phyloP scores from a whole-genome alignment of 2,797 vertebrate genomes.

The Mionectes olivaceus region DNA sequence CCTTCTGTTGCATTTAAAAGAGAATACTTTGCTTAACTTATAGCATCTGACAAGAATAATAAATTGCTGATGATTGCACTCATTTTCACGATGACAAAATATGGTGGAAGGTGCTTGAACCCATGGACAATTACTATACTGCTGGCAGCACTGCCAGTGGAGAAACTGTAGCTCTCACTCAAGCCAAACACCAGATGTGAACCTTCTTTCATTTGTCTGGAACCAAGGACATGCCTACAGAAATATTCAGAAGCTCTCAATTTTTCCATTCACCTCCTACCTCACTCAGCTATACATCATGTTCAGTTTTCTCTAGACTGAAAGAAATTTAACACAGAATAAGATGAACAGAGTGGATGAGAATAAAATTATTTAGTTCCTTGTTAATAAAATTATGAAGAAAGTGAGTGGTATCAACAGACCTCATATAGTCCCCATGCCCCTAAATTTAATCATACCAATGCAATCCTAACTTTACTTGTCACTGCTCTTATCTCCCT shows the following conservation, averaged over 20 bases:
- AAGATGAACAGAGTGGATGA: background rate
- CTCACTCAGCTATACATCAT: background rate
- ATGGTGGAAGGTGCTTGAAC: background rate
- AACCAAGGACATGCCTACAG: background rate
- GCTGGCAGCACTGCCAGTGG: background rate
- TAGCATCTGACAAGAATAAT: background rate
- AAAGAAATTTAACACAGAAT: background rate
- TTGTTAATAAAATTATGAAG: background rate
- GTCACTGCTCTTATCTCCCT: background rate
- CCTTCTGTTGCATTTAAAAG: background rate
- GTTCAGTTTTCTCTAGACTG: background rate
- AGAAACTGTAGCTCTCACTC: background rate
- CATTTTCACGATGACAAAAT: background rate
- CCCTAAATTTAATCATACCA: background rate
- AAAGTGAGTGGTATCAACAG: background rate
- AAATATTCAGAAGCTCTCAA: background rate
- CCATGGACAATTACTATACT: background rate
- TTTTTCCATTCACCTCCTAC: background rate
- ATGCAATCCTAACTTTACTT: background rate
- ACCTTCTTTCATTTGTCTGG: background rate
- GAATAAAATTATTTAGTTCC: background rate
- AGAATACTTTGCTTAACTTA: background rate
- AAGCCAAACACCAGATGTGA: background rate
- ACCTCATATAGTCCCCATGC: background rate
- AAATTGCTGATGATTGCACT: slow-evolving; percentile 9